phyloP scores from a whole-genome alignment of 2,113 vertebrate species.

The Maccullochella peelii region DNA sequence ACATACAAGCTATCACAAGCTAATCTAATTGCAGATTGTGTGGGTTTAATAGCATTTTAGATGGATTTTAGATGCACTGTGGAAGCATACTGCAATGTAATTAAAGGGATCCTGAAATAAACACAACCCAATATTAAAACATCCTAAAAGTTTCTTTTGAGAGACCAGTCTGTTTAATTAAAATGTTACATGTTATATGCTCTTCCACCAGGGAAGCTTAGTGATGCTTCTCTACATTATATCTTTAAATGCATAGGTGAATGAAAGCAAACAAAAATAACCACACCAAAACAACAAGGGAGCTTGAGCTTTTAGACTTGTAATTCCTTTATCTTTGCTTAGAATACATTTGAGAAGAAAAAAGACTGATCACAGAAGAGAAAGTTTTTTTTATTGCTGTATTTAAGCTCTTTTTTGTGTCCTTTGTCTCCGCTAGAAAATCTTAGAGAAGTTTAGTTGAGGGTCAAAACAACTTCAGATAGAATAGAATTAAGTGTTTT shows the following conservation, averaged over 20 bases:
- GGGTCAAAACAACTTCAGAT: background rate
- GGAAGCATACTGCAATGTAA: conserved; percentile 18
- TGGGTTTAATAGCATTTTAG: background rate
- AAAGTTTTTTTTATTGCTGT: no score
- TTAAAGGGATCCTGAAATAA: conserved; percentile 26
- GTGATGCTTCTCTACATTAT: background rate
- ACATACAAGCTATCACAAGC: background rate
- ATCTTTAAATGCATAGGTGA: background rate
- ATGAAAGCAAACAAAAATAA: background rate
- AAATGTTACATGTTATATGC: background rate
- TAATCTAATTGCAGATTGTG: conserved; percentile 7
- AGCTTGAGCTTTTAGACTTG: background rate
- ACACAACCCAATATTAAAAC: conserved; percentile 16
- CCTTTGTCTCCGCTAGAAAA: background rate
- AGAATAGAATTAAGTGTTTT: background rate
- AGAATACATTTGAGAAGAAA: background rate
- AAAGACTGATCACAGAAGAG: background rate
- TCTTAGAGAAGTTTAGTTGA: background rate
- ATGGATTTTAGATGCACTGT: conserved; percentile 11
- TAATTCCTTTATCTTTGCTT: background rate
- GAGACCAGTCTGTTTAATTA: no score
- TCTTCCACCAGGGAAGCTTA: background rate
- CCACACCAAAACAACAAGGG: background rate
- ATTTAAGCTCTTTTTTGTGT: background rate
- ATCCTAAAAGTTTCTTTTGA: no score